These are phyloP conservation scores for Drosophila ananassae DNA, from an alignment of 1,140 invertebrate species.

Conservation along the genomic window DNA sequence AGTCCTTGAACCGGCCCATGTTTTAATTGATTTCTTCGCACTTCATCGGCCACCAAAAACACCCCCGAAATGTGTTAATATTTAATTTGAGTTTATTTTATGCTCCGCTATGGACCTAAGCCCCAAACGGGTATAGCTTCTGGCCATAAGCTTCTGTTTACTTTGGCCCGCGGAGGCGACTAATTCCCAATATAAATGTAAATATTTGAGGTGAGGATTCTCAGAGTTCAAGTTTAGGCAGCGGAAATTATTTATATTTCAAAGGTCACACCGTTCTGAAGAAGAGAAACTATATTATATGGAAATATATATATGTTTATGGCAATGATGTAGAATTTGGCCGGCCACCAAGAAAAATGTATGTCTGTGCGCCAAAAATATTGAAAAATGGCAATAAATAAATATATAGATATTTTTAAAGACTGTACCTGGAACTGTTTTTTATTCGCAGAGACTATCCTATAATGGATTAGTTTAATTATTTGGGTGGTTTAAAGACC, in stretches of 20 bases:
- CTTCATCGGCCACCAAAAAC: constrained; percentile 30
- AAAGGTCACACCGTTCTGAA: constrained; percentile 50
- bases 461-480: neutral
- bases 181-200: constrained; percentile 42
- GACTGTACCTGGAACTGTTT: constrained; percentile 16
- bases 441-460: neutral
- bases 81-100: constrained; percentile 57
- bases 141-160: constrained; percentile 35
- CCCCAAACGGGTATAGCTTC: neutral
- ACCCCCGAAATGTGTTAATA: constrained; percentile 52
- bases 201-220: constrained; percentile 46
- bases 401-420: neutral
- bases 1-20: constrained; percentile 31
- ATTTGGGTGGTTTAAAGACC: neutral
- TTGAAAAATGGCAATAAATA: constrained; percentile 25
- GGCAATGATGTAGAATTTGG: constrained; percentile 51
- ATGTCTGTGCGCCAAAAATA: constrained; percentile 24
- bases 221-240: constrained; percentile 53
- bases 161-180: constrained; percentile 43
- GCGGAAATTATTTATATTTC: constrained; percentile 38
- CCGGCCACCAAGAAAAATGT: constrained; percentile 64
- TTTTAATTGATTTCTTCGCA: constrained; percentile 61
- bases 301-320: constrained; percentile 16
- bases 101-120: constrained; percentile 13
- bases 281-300: constrained; percentile 25